Evolutionary conservation across 2,888 invertebrate species (phyloP).

Genomic region (Pterostichus niger): DNA sequence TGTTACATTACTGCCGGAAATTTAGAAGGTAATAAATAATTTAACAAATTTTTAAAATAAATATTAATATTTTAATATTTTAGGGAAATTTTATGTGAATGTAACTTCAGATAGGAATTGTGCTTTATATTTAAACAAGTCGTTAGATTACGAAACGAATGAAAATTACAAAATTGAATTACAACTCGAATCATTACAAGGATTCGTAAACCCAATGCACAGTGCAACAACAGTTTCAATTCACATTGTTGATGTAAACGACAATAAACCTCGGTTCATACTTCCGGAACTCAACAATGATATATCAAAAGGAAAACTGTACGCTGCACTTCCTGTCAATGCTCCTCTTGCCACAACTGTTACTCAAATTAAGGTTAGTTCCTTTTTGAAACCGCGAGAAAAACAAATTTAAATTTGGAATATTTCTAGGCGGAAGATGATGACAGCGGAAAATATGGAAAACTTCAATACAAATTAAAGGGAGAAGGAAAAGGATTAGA

Average conservation of each 20-base stretch:
- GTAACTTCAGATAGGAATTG: slow-evolving; percentile 91
- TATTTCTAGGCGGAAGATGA: slow-evolving; percentile 86
- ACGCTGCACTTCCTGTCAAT: slow-evolving; percentile 87
- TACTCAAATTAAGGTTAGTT: slow-evolving; percentile 85
- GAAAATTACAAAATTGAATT: slow-evolving; percentile 87
- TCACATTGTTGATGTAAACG: slow-evolving; percentile 92
- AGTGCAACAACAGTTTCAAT: slow-evolving; percentile 88
- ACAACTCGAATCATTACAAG: slow-evolving; percentile 88
- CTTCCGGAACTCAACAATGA: slow-evolving; percentile 82
- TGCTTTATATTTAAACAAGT: slow-evolving; percentile 85
- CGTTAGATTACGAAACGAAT: slow-evolving; percentile 89
- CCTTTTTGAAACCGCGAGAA: not conserved
- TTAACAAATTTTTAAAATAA: not conserved
- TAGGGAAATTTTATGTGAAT: slow-evolving; percentile 85
- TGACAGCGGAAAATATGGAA: slow-evolving; percentile 91
- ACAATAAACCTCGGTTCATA: slow-evolving; percentile 91
- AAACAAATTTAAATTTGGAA: slow-evolving; percentile 11
- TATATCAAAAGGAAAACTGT: slow-evolving; percentile 85
- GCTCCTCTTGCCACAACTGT: slow-evolving; percentile 88
- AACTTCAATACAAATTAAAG: slow-evolving; percentile 83
- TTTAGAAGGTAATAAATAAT: slow-evolving; percentile 80
- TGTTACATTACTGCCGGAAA: slow-evolving; percentile 90
- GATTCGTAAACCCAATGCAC: slow-evolving; percentile 88
- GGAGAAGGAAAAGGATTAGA: slow-evolving; percentile 77
- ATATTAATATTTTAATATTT: slow-evolving; percentile 68